Evolutionary conservation across 2,888 invertebrate species (phyloP).

Genomic region (Limnephilus lunatus): DNA sequence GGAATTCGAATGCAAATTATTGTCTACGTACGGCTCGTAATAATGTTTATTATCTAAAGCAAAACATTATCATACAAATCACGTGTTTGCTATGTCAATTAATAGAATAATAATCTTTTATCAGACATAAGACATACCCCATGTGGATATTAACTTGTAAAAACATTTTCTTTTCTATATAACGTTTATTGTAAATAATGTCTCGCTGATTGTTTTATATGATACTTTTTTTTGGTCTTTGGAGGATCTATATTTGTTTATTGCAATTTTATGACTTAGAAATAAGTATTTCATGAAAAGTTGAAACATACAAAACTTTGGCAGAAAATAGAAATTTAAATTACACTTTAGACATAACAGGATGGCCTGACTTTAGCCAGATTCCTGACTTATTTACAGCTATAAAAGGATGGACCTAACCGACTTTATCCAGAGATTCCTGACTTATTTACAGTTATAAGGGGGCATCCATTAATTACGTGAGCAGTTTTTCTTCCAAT

Average conservation of each 20-base stretch:
- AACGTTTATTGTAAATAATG: not conserved
- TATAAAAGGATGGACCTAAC: no score
- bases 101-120: not conserved
- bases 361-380: no score
- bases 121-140: not conserved
- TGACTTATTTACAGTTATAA: no score
- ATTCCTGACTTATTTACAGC: no score
- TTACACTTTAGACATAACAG: no score
- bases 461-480: no score
- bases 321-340: no score
- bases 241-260: not conserved
- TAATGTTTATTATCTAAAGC: not conserved
- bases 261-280: no score
- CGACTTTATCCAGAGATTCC: no score
- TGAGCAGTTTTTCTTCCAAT: no score
- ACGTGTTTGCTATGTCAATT: not conserved
- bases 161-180: not conserved
- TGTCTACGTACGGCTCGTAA: not conserved
- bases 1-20: conserved; percentile 34
- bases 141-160: not conserved
- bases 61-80: not conserved
- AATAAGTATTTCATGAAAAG: no score
- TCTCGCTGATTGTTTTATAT: not conserved
- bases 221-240: not conserved
- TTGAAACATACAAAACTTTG: no score